These are phyloP conservation scores for Epsilonema sp. DNA, from an alignment of 2,888 invertebrate species.

Conservation along the genomic window DNA sequence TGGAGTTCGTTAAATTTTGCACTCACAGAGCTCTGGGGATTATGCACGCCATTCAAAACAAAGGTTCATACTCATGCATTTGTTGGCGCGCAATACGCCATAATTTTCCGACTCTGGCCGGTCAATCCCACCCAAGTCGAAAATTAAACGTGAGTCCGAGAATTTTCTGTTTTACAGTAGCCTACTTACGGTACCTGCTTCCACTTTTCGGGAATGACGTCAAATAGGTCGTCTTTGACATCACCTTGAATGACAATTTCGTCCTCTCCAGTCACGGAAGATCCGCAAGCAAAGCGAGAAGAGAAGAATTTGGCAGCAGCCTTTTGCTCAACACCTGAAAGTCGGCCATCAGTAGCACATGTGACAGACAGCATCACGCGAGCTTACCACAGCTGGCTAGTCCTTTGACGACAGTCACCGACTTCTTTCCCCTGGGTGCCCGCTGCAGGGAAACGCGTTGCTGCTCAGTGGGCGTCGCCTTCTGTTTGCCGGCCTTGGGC, in stretches of 20 bases:
- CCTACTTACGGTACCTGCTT: conserved; percentile 38
- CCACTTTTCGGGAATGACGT: conserved; percentile 96
- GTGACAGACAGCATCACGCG: background rate
- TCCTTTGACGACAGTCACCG: conserved; percentile 88
- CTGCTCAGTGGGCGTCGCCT: conserved; percentile 61
- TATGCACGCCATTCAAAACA: too few relatives aligned
- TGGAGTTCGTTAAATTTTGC: too few relatives aligned
- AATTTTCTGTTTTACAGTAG: too few relatives aligned
- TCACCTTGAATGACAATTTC: conserved; percentile 98
- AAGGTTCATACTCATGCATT: too few relatives aligned
- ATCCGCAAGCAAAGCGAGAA: conserved; percentile 93
- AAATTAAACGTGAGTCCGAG: too few relatives aligned
- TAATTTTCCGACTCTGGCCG: background rate
- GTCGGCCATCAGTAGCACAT: background rate
- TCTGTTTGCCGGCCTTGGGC: conserved; percentile 45
- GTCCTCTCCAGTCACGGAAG: conserved; percentile 81
- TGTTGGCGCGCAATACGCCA: too few relatives aligned
- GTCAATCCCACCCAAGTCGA: background rate
- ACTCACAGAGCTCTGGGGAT: too few relatives aligned
- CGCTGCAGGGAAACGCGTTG: conserved; percentile 36
- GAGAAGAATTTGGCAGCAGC: conserved; percentile 94
- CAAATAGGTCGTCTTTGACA: conserved; percentile 91
- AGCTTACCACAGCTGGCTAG: conserved; percentile 66
- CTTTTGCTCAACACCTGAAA: conserved; percentile 78
- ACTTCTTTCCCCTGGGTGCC: conserved; percentile 84